Conservation (phyloP, 2,797 vertebrate species). For the Nyctibius grandis region DNA sequence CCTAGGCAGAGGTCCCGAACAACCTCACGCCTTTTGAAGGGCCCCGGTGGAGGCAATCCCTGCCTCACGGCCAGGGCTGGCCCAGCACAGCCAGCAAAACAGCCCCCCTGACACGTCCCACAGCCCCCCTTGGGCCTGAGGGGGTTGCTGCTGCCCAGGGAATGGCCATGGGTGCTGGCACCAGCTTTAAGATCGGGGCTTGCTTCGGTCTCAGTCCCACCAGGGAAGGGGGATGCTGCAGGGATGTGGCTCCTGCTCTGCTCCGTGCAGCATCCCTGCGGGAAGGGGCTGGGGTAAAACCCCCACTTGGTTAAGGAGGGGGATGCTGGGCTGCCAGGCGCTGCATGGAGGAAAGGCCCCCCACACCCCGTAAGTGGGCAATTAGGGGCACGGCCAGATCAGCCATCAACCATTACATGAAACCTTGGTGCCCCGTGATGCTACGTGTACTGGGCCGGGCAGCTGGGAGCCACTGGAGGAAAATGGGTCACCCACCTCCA, state of each 20-base stretch:
- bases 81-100: rapidly evolving
- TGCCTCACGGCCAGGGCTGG: background rate
- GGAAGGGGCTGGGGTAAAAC: background rate
- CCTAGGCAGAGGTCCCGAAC: background rate
- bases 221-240: rapidly evolving
- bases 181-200: background rate
- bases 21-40: background rate
- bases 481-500: background rate
- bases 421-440: rapidly evolving
- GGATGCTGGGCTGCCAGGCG: background rate
- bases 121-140: background rate
- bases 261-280: rapidly evolving
- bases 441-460: rapidly evolving
- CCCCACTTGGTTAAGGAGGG: rapidly evolving
- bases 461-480: background rate
- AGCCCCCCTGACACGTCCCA: rapidly evolving
- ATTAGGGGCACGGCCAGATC: rapidly evolving
- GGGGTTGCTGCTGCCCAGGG: background rate
- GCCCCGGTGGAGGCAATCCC: background rate
- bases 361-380: rapidly evolving
- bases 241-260: rapidly evolving
- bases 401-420: rapidly evolving
- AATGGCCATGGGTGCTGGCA: background rate
- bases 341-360: background rate
- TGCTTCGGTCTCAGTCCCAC: background rate